Conservation (phyloP, 2,113 vertebrate species). For the Malaclemys terrapin region DNA sequence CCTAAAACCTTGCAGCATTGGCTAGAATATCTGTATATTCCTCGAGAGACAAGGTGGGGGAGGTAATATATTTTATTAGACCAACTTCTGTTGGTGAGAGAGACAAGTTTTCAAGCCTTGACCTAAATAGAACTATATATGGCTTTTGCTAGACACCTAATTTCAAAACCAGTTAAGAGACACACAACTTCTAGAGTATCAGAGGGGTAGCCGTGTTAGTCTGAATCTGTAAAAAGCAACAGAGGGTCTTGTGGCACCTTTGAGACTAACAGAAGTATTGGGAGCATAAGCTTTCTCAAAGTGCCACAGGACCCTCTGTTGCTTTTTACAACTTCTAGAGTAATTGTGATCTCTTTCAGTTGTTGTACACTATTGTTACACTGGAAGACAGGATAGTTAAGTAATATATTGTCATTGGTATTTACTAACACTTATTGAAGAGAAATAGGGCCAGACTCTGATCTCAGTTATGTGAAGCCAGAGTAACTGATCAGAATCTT, state of each 20-base stretch:
- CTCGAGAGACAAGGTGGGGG: background rate
- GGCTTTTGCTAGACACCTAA: background rate
- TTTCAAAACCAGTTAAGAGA: background rate
- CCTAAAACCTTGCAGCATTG: background rate
- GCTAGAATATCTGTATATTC: background rate
- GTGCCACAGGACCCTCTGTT: too few species aligned
- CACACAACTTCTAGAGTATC: background rate
- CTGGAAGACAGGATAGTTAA: background rate
- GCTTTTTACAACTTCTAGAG: background rate
- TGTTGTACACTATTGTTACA: background rate
- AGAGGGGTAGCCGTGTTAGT: too few species aligned
- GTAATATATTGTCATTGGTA: background rate
- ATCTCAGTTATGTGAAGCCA: constrained; percentile 47
- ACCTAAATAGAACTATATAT: background rate
- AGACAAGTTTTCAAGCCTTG: background rate
- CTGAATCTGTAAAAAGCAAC: too few species aligned
- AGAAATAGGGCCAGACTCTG: constrained; percentile 57
- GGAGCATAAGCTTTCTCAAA: too few species aligned
- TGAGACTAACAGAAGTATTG: too few species aligned
- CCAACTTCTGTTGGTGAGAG: too few species aligned
- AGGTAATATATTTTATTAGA: background rate
- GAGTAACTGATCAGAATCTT: constrained; percentile 29
- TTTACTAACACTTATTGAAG: constrained; percentile 31
- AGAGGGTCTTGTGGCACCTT: too few species aligned
- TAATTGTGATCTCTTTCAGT: background rate